Evolutionary conservation across 53 echinoderm and acorn worm genomes (phyloP), one percentile per base, ranked within the genome.

Genomic region (Holothuria leucospilota): DNA sequence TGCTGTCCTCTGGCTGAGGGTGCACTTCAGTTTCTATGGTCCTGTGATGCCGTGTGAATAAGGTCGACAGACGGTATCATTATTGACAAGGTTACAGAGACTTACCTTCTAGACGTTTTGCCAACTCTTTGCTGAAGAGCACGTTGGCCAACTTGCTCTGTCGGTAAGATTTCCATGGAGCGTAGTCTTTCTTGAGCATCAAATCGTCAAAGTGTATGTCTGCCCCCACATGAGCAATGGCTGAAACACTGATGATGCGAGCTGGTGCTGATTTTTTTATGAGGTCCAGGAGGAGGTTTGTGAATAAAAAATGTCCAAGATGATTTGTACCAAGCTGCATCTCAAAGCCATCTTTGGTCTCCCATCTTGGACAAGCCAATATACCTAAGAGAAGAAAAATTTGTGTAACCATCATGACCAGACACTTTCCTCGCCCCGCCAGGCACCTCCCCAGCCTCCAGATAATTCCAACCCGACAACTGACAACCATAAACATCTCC

Each of bases 321-420:
- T 96, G 92, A 86, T 96, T 96, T 85, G 88, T 88, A 7, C 96
- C 96, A 63, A 96, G 83, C 68, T 94, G 94, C 88, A 96, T 88
- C 63, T 96, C 96, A 88, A 97, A 95, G 8, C 95, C 97, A 79
- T 97, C 97, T 67, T 91, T 87, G 12, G 97, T 97, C 61, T 87
- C 46, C 83, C 59, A 78, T 20, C 28, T 68, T 6, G 96, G 93
- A 34, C 94, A 94, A 56, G 81, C 71, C 90, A 92, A 88, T 16
- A 96, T 60, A 62, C 92, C 96, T 94, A 25, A 2, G 29, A 82
- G 51, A 64, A 49, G 29, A 87, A 70, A 28, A 29, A 49, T 71
- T 24, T 8, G 21, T 15, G 24, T 34, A 34, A 34, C 34, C 34
- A 34, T 34, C 34, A 34, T 34, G 34, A 34, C 34, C 34, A 34